Evolutionary conservation across 2,888 invertebrate genomes (phyloP).

Genomic region (Empis stercorea): DNA sequence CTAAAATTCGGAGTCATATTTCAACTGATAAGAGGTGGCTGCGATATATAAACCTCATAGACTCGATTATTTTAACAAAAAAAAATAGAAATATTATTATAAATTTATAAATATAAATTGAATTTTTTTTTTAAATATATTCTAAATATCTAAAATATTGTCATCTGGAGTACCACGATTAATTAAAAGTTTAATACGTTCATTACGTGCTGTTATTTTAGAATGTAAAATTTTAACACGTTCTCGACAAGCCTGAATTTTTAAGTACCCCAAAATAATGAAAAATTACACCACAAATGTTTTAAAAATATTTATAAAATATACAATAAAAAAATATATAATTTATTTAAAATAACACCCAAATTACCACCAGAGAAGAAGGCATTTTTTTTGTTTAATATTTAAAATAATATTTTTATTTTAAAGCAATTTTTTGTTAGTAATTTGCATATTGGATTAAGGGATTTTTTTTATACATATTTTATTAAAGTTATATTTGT

Average conservation of each 20-base stretch:
- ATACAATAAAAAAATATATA: not conserved
- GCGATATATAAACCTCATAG: too few relatives aligned
- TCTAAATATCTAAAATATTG: slow-evolving; percentile 49
- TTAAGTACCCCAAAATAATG: not conserved
- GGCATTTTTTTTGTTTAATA: not conserved
- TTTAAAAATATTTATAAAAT: not conserved
- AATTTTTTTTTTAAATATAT: slow-evolving; percentile 5
- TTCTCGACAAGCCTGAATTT: slow-evolving; percentile 63
- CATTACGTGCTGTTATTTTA: slow-evolving; percentile 76
- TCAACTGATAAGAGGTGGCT: too few relatives aligned
- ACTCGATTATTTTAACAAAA: slow-evolving; percentile 7
- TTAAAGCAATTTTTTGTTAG: too few relatives aligned
- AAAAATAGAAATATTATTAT: slow-evolving; percentile 1
- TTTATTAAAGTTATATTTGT: too few relatives aligned
- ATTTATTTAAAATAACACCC: not conserved
- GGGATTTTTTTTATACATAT: too few relatives aligned
- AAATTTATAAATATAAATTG: not conserved
- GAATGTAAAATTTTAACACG: slow-evolving; percentile 73
- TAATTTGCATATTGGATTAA: too few relatives aligned
- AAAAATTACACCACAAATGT: not conserved
- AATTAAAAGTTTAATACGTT: slow-evolving; percentile 75
- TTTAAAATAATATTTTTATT: too few relatives aligned
- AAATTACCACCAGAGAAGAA: slow-evolving; percentile 1
- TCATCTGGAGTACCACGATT: slow-evolving; percentile 78
- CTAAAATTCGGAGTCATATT: too few relatives aligned